Evolutionary conservation across 2,113 vertebrate genomes (phyloP).

Genomic region (Pedetes capensis): DNA sequence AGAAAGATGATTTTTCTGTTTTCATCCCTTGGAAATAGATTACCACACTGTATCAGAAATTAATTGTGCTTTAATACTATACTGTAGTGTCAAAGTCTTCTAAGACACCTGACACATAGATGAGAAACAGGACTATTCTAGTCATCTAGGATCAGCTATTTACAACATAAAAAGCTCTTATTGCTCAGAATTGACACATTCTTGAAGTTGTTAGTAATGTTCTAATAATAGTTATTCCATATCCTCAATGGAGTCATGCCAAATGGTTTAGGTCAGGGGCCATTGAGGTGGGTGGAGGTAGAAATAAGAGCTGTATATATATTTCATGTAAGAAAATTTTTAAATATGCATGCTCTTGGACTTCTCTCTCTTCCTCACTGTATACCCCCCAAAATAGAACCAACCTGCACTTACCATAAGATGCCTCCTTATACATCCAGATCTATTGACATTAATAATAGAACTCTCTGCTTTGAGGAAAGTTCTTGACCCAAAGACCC

Average conservation of each 20-base stretch:
- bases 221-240: background rate
- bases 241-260: background rate
- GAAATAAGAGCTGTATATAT: background rate
- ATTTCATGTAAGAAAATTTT: background rate
- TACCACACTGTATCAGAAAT: background rate
- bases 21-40: background rate
- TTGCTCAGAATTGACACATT: background rate
- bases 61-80: background rate
- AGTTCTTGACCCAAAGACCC: background rate
- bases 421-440: no score
- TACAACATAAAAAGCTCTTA: background rate
- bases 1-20: slow-evolving; percentile 4
- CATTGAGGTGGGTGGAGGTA: accelerated
- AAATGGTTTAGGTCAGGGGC: background rate
- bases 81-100: background rate
- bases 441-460: background rate
- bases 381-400: background rate
- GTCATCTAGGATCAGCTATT: background rate
- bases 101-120: background rate
- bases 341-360: background rate
- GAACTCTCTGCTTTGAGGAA: background rate
- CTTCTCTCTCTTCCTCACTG: background rate
- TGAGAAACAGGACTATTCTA: background rate
- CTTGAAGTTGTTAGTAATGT: background rate
- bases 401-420: background rate